Evolutionary conservation across 2,113 vertebrate genomes (phyloP).

Genomic region (Romanogobio albipinnatus): DNA sequence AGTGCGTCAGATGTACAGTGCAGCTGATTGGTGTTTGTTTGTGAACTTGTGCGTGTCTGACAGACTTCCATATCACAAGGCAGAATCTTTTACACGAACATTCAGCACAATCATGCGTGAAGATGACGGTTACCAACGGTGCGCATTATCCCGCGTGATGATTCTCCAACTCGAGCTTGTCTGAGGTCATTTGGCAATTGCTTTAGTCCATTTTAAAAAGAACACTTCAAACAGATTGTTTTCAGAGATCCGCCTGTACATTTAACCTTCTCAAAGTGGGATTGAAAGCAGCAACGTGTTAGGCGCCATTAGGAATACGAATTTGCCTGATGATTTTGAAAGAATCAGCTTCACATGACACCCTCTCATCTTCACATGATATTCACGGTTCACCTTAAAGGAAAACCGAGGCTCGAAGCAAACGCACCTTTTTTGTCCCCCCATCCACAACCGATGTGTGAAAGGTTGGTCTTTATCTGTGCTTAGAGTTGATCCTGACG

Average conservation of each 20-base stretch:
- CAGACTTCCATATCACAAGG: constrained; percentile 9
- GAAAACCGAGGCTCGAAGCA: constrained; percentile 32
- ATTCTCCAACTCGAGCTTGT: neutral
- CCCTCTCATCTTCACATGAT: constrained; percentile 31
- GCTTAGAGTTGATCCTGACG: constrained; percentile 58
- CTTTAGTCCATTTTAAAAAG: constrained; percentile 6
- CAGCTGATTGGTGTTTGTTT: neutral
- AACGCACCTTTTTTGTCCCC: constrained; percentile 19
- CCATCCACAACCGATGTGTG: constrained; percentile 39
- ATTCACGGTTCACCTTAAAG: constrained; percentile 31
- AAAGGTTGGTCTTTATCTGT: constrained; percentile 56
- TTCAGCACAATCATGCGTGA: neutral
- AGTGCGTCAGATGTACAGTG: neutral
- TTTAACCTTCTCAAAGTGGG: constrained; percentile 14
- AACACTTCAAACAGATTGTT: constrained; percentile 21
- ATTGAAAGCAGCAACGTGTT: neutral
- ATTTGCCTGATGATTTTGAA: constrained; percentile 11
- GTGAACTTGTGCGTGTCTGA: constrained; percentile 18
- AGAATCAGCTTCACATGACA: constrained; percentile 36
- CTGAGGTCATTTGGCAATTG: constrained; percentile 22
- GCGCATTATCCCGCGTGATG: neutral
- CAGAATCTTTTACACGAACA: neutral
- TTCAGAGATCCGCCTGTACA: neutral
- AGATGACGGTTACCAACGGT: neutral
- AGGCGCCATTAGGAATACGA: neutral